A percentile compares a stretch with the other conserved stretches of the same genome.
These are phyloP conservation scores for Melinaea menophilus DNA, from an alignment of 2,888 invertebrate genomes.

Conservation along the genomic window DNA sequence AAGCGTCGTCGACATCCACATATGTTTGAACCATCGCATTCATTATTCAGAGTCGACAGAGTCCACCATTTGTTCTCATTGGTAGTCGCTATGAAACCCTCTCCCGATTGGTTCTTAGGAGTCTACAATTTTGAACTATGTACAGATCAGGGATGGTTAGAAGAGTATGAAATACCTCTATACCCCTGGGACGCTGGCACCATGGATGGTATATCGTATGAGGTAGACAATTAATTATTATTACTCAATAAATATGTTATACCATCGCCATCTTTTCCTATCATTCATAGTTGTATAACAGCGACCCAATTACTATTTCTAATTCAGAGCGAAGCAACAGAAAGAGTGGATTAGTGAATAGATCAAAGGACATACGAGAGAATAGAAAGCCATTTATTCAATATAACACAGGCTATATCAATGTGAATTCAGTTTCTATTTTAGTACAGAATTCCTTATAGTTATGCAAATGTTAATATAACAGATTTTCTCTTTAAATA, in stretches of 20 bases:
- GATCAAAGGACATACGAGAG: too few relatives aligned
- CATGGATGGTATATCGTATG: conserved; percentile 64
- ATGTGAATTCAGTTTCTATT: too few relatives aligned
- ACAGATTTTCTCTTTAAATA: conserved; percentile 10
- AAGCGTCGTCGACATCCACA: conserved; percentile 61
- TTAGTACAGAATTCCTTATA: neutral
- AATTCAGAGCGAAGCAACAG: too few relatives aligned
- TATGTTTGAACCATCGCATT: conserved; percentile 63
- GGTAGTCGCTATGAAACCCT: conserved; percentile 62
- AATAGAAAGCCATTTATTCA: too few relatives aligned
- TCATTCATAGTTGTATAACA: too few relatives aligned
- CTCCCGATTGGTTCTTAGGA: conserved; percentile 71
- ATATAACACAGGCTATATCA: too few relatives aligned
- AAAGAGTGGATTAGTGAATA: too few relatives aligned
- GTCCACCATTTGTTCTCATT: conserved; percentile 64
- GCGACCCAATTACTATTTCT: too few relatives aligned
- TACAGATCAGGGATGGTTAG: conserved; percentile 52
- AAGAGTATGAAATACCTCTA: conserved; percentile 47
- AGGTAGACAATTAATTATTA: conserved; percentile 40
- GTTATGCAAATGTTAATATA: conserved; percentile 13
- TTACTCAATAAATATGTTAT: too few relatives aligned
- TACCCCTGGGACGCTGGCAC: conserved; percentile 71
- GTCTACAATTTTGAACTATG: conserved; percentile 64
- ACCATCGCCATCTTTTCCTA: too few relatives aligned
- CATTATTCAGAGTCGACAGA: conserved; percentile 64